Evolutionary conservation across 1,140 invertebrate genomes (phyloP).

Genomic region (Saccostrea cuccullata): DNA sequence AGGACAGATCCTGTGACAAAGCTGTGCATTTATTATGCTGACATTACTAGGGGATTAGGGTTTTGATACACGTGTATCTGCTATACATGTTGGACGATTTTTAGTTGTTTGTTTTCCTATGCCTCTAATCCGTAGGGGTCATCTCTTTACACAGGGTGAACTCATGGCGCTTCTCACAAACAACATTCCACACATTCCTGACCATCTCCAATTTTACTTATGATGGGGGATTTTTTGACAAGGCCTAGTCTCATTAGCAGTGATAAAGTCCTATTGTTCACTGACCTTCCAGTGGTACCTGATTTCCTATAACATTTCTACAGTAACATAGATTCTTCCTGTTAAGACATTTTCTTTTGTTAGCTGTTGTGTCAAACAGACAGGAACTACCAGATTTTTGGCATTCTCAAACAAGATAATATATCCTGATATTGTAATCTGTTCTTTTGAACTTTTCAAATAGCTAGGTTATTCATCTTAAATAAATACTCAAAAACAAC

Average conservation of each 20-base stretch:
- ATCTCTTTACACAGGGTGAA: background rate
- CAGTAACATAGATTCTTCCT: background rate
- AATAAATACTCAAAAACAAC: conserved; percentile 16
- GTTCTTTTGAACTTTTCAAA: background rate
- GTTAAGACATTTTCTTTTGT: background rate
- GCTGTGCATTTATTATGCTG: too few species aligned
- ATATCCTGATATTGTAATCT: background rate
- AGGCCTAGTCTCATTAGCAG: background rate
- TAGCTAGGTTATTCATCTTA: background rate
- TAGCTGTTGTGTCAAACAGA: conserved; percentile 9
- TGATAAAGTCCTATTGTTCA: conserved; percentile 25
- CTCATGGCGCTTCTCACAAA: conserved; percentile 3
- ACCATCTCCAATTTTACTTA: conserved; percentile 30
- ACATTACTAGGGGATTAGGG: background rate
- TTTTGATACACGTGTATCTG: background rate
- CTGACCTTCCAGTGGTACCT: background rate
- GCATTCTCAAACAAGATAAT: conserved; percentile 11
- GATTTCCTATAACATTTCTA: conserved; percentile 2
- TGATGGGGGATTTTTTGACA: conserved; percentile 18
- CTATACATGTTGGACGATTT: background rate
- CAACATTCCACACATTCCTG: conserved; percentile 27
- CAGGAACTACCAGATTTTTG: background rate
- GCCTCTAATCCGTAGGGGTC: conserved; percentile 18
- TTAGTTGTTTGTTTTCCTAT: background rate
- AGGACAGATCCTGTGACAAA: too few species aligned